Conservation (phyloP, 2,113 vertebrate genomes). For the Natator depressus region DNA sequence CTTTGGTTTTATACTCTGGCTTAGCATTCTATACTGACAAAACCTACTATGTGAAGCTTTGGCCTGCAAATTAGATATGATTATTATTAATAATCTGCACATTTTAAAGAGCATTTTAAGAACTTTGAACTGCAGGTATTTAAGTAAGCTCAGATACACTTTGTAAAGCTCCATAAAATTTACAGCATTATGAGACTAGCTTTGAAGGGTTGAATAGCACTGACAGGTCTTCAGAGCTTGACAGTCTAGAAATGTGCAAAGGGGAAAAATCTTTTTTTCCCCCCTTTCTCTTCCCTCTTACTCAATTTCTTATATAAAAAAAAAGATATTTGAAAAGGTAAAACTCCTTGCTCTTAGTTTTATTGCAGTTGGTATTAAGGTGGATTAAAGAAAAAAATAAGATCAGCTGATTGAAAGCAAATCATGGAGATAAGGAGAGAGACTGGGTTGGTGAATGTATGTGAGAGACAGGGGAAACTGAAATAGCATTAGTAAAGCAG, state of each 20-base stretch:
- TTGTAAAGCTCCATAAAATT: conserved; percentile 53
- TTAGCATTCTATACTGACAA: conserved; percentile 49
- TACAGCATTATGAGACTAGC: background rate
- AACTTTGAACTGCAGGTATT: conserved; percentile 60
- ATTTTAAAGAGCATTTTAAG: conserved; percentile 44
- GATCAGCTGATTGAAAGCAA: background rate
- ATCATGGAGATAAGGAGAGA: background rate
- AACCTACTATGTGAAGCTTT: conserved; percentile 31
- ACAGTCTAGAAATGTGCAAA: background rate
- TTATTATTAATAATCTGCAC: conserved; percentile 63
- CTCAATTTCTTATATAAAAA: background rate
- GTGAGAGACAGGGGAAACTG: background rate
- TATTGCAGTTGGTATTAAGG: background rate
- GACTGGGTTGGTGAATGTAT: rapidly evolving
- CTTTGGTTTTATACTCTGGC: background rate
- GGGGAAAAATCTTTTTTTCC: background rate
- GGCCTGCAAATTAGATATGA: conserved; percentile 48
- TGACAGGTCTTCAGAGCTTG: conserved; percentile 28
- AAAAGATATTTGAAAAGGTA: background rate
- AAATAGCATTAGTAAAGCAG: background rate
- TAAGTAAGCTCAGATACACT: conserved; percentile 43
- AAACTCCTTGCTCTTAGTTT: background rate
- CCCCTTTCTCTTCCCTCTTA: background rate
- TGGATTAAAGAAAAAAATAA: background rate
- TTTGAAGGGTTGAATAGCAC: conserved; percentile 27